Base-by-base conservation (phyloP, 2,797 vertebrate genomes). In the Rachycentron canadum region DNA sequence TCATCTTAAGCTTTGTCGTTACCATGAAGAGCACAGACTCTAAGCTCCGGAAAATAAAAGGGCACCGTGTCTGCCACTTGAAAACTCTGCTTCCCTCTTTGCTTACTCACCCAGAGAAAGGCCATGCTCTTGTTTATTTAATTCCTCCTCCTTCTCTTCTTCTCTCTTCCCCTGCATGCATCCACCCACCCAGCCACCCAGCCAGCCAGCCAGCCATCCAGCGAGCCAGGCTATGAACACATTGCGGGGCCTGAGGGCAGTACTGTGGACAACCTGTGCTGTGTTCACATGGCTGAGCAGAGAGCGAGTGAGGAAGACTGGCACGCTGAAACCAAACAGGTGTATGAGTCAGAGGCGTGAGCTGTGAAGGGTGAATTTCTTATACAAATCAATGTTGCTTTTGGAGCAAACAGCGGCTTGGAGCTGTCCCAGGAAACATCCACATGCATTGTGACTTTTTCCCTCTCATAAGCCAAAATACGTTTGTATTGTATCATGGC, bases 331-430 rank as follows among this genome's bases (percentile, higher is more conserved):
- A 89, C 92, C 93, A 94, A 94, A 95, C 95, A 96, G 95, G 95
- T 96, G 95, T 94, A 94, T 93, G 94, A 94, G 93, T 93, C 89
- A 89, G 92, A 94, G 89, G 93, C 88, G 92, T 78, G 84, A 93
- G 93, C 94, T 95, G 92, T 94, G 94, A 95, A 95, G 95, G 92
- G 93, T 94, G 94, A 92, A 93, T 94, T 93, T 93, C 85, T 93
- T 89, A 89, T 90, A 87, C 88, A 79, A 91, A 90, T 92, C 91
- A 88, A 74, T 93, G 91, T 92, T 94, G 90, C 88, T 91, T 93
- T 92, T 94, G 92, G 90, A 94, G 83, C 89, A 83, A 90, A 86
- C 88, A 88, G 77, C 65, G 77, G 78, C 84, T 94, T 94, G 94
- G 91, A 91, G 53, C 79, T 47, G 84, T 88, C 91, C 93, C 92